Evolutionary conservation across 2,113 vertebrate genomes (phyloP).

Genomic region (Otocyon megalotis): DNA sequence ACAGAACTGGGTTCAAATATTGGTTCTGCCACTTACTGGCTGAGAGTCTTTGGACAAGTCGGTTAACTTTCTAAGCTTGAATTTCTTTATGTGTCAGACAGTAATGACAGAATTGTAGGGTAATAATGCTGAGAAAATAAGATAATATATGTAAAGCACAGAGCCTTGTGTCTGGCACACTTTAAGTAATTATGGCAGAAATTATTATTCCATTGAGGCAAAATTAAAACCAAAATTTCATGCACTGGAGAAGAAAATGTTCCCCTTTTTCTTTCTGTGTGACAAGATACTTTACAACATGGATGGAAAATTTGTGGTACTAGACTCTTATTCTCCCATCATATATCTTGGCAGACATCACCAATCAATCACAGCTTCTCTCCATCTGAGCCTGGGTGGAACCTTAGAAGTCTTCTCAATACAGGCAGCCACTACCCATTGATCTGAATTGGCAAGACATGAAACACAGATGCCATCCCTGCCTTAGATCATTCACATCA

Average conservation of each 20-base stretch:
- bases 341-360: neutral
- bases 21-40: neutral
- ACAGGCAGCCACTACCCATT: neutral
- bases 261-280: neutral
- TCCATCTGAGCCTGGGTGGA: neutral
- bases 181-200: neutral
- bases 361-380: neutral
- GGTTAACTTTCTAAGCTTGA: neutral
- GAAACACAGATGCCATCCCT: neutral
- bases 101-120: neutral
- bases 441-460: neutral
- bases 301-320: neutral
- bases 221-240: conserved; percentile 15
- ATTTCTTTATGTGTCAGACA: neutral
- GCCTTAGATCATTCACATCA: neutral
- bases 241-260: neutral
- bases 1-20: neutral
- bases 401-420: neutral
- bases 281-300: neutral
- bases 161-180: neutral
- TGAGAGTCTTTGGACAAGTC: neutral
- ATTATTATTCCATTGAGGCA: neutral
- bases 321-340: neutral
- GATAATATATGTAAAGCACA: neutral
- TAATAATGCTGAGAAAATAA: neutral